Evolutionary conservation across 2,888 invertebrate species (phyloP).

Genomic region (Drosophila anomalata): DNA sequence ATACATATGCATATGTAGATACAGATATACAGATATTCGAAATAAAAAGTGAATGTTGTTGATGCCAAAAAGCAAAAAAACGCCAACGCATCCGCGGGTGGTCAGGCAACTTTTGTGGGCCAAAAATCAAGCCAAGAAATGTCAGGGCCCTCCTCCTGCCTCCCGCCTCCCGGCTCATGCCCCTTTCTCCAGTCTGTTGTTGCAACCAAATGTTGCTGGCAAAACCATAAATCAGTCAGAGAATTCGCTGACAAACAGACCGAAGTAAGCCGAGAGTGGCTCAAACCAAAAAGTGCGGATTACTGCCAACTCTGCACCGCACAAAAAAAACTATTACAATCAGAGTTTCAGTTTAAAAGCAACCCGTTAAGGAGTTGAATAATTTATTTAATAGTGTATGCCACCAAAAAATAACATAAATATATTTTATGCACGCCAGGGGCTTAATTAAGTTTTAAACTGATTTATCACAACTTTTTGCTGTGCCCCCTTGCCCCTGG

Average conservation of each 20-base stretch:
- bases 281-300: conserved; percentile 20
- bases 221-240: conserved; percentile 38
- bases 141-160: conserved; percentile 10
- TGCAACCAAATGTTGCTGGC: conserved; percentile 3
- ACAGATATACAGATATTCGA: conserved; percentile 9
- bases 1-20: conserved; percentile 17
- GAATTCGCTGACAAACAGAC: conserved; percentile 40
- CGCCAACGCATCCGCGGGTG: conserved; percentile 53
- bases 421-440: background rate
- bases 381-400: background rate
- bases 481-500: background rate
- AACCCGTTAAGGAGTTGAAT: background rate
- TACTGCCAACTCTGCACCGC: background rate
- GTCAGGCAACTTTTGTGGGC: conserved; percentile 33
- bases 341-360: background rate
- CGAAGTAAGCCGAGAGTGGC: conserved; percentile 21
- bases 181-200: background rate
- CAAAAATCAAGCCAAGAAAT: conserved; percentile 40
- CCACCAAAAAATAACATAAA: background rate
- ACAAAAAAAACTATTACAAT: background rate
- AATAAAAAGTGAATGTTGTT: conserved; percentile 51
- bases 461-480: conserved; percentile 12
- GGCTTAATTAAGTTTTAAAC: conserved; percentile 14
- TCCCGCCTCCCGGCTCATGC: background rate
- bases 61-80: conserved; percentile 23